A percentile compares a stretch with the other conserved stretches of the same genome.
phyloP scores from a whole-genome alignment of 1,140 invertebrate species.

The Colletes gigas region DNA sequence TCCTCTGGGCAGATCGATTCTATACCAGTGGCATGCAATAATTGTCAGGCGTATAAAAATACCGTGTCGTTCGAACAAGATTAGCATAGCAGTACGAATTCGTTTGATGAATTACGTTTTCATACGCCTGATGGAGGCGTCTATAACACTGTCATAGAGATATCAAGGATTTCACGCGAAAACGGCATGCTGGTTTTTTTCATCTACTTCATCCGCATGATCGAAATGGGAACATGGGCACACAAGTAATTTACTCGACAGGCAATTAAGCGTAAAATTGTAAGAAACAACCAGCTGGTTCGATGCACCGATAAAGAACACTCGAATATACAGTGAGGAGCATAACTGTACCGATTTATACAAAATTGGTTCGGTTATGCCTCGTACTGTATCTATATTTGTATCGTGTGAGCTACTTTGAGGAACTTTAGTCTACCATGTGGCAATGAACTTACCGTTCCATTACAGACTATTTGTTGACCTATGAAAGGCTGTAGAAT shows the following conservation, averaged over 20 bases:
- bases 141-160: not conserved
- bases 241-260: constrained; percentile 23
- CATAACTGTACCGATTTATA: too few species aligned
- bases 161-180: constrained; percentile 10
- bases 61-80: not conserved
- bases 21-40: constrained; percentile 21
- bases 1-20: not conserved
- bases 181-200: constrained; percentile 16
- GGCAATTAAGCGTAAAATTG: constrained; percentile 47
- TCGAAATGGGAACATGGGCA: not conserved
- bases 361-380: too few species aligned
- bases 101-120: not conserved
- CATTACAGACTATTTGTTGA: constrained; percentile 22
- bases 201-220: not conserved
- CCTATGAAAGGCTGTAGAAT: not conserved
- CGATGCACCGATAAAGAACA: constrained; percentile 41
- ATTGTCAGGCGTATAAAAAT: not conserved
- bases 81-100: not conserved
- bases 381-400: constrained; percentile 6
- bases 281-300: constrained; percentile 18
- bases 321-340: not conserved
- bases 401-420: not conserved
- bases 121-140: not conserved
- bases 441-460: constrained; percentile 51
- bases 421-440: not conserved